Evolutionary conservation across 53 echinoderm and acorn worm genomes (phyloP).

Genomic region (Paelopatides confundens): DNA sequence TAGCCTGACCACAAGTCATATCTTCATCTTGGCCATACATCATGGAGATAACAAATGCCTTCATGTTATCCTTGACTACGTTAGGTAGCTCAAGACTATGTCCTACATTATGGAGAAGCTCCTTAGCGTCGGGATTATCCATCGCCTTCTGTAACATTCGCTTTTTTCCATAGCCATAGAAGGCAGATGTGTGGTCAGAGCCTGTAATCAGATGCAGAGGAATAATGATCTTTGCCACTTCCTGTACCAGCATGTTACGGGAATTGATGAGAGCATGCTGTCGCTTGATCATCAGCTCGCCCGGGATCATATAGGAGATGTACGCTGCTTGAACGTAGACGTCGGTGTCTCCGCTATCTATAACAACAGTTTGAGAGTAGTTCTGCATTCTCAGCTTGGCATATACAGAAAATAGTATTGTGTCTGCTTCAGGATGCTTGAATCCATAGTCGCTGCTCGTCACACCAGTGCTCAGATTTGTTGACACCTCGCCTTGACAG

Average conservation of each 20-base stretch:
- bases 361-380: constrained; percentile 39
- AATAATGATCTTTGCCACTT: constrained; percentile 57
- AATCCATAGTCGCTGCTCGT: constrained; percentile 52
- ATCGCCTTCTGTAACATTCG: constrained; percentile 51
- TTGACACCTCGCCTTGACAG: constrained; percentile 60
- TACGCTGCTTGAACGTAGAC: constrained; percentile 63
- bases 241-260: constrained; percentile 50
- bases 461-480: constrained; percentile 55
- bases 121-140: constrained; percentile 52
- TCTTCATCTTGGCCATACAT: constrained; percentile 46
- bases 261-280: constrained; percentile 52
- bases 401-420: constrained; percentile 52
- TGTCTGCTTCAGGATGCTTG: constrained; percentile 60
- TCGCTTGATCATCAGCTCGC: constrained; percentile 47
- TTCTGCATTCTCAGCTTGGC: too few species aligned
- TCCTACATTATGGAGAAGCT: constrained; percentile 44
- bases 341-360: constrained; percentile 57
- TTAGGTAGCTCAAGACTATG: constrained; percentile 45
- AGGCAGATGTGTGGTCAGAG: constrained; percentile 58
- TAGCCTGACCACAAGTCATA: too few species aligned
- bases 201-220: constrained; percentile 59
- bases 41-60: constrained; percentile 44
- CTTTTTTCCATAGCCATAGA: constrained; percentile 58
- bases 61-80: constrained; percentile 60
- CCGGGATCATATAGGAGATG: constrained; percentile 41